These are phyloP conservation scores for Aporrectodea caliginosa DNA, from an alignment of 1,140 invertebrate genomes.

Conservation along the genomic window DNA sequence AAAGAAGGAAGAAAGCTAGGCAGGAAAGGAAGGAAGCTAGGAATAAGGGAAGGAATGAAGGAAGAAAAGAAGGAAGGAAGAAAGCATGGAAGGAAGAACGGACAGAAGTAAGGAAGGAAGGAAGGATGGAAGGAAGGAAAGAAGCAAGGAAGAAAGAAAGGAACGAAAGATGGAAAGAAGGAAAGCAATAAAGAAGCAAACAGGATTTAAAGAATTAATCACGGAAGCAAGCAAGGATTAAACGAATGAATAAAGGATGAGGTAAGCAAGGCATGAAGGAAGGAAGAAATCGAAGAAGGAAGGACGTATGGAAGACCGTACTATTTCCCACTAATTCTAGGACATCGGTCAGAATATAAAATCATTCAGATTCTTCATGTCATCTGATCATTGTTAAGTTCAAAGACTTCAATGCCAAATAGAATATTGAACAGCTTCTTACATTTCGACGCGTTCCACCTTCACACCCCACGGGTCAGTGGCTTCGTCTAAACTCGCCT, in stretches of 20 bases:
- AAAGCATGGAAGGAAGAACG: neutral
- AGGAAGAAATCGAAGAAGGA: neutral
- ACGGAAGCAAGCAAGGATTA: neutral
- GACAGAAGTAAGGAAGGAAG: neutral
- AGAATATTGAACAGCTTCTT: slow-evolving; percentile 44
- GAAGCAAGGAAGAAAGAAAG: neutral
- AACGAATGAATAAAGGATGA: neutral
- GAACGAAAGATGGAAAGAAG: neutral
- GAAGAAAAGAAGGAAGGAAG: neutral
- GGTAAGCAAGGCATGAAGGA: neutral
- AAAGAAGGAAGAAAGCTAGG: neutral
- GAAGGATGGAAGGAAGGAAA: neutral
- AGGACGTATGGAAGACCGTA: neutral
- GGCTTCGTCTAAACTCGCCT: slow-evolving; percentile 70
- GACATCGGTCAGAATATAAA: neutral
- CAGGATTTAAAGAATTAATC: neutral
- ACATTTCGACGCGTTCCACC: slow-evolving; percentile 94
- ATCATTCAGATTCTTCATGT: neutral
- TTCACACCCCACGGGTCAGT: slow-evolving; percentile 97
- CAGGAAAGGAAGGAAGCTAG: neutral
- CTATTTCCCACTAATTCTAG: neutral
- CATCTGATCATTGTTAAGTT: neutral
- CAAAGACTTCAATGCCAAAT: neutral
- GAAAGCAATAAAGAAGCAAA: neutral
- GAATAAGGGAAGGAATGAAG: neutral